phyloP scores from a whole-genome alignment of 2,797 vertebrate species.

The Labeo calbasu region DNA sequence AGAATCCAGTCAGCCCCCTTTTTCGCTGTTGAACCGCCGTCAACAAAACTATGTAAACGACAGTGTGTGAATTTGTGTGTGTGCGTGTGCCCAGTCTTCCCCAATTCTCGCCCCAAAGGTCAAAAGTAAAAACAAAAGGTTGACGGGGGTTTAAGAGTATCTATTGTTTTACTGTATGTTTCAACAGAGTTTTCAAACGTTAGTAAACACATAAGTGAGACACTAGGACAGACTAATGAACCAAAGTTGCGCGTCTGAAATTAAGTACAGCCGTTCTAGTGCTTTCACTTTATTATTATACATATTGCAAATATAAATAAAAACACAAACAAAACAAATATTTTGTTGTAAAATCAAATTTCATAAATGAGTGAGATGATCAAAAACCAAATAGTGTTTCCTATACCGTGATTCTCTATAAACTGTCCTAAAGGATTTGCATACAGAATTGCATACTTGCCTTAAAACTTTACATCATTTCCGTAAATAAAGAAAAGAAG shows the following conservation, averaged over 20 bases:
- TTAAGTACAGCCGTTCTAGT: not conserved
- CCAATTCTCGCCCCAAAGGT: not conserved
- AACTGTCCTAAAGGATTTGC: no score
- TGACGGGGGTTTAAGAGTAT: not conserved
- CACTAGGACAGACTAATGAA: not conserved
- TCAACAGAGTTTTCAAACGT: not conserved
- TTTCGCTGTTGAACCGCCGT: constrained; percentile 5
- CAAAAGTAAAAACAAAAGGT: not conserved
- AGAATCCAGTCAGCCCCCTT: constrained; percentile 23
- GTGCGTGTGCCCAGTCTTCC: not conserved
- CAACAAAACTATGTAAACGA: not conserved
- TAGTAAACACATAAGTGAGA: not conserved
- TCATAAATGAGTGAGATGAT: no score
- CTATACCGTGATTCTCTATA: no score
- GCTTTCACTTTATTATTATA: not conserved
- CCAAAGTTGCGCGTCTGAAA: not conserved
- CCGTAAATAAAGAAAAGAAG: not conserved
- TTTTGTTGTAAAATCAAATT: no score
- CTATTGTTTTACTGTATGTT: not conserved
- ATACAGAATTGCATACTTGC: no score
- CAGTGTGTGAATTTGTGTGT: not conserved
- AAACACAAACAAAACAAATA: not conserved
- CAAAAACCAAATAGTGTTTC: no score
- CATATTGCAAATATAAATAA: not conserved
- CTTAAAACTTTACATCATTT: not conserved